phyloP scores from a whole-genome alignment of 64 coral and sea anemone genomes.

The Stichodactyla helianthus region DNA sequence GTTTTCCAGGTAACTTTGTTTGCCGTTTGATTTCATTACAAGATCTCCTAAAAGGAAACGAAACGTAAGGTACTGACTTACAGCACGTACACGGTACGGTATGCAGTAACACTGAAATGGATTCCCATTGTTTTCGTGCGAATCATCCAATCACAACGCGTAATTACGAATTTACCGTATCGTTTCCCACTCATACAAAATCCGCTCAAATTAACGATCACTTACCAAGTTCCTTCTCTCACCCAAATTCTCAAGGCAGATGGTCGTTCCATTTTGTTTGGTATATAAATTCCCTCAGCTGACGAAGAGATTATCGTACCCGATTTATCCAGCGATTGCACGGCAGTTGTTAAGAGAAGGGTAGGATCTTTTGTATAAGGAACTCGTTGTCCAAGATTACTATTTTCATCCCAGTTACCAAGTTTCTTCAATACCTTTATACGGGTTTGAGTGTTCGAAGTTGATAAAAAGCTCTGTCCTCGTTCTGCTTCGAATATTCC shows the following conservation, averaged over 20 bases:
- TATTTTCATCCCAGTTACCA: conserved; percentile 27
- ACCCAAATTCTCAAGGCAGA: conserved; percentile 27
- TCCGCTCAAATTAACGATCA: too few species aligned
- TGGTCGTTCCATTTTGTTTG: neutral
- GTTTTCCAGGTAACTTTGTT: neutral
- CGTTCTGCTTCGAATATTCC: conserved; percentile 20
- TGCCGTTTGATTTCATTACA: conserved; percentile 38
- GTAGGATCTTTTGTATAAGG: conserved; percentile 11
- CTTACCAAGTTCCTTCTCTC: conserved; percentile 54
- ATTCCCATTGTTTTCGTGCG: too few species aligned
- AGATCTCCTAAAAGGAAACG: conserved; percentile 22
- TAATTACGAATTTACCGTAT: too few species aligned
- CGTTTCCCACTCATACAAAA: too few species aligned
- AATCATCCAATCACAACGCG: too few species aligned
- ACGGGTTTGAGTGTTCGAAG: neutral
- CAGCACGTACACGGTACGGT: too few species aligned
- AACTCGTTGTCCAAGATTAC: neutral
- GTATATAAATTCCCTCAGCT: neutral
- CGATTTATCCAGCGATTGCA: neutral
- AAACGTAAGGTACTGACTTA: too few species aligned
- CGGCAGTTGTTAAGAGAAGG: neutral
- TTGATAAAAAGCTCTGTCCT: conserved; percentile 7
- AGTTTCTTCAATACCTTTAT: neutral
- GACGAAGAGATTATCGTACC: neutral
- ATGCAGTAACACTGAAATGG: too few species aligned